These are phyloP conservation scores for Chanos chanos DNA, from an alignment of 2,797 vertebrate genomes.

Conservation along the genomic window DNA sequence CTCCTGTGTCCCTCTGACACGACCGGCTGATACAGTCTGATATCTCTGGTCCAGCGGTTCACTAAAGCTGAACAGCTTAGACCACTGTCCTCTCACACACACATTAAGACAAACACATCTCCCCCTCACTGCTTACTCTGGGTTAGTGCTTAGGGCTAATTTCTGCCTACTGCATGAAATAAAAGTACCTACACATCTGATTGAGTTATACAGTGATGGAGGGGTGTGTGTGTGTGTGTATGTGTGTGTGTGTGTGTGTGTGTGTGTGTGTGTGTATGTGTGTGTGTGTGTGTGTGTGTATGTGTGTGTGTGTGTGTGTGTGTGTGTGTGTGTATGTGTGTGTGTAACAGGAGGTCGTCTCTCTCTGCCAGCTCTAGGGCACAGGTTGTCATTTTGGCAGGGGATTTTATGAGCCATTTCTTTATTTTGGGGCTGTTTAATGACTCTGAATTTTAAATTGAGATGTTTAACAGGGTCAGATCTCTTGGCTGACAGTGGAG, in stretches of 20 bases:
- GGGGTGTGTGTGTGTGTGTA: not conserved
- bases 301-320: not conserved
- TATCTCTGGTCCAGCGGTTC: not conserved
- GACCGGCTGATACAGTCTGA: not conserved
- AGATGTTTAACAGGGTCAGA: constrained; percentile 52
- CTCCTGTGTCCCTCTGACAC: not conserved
- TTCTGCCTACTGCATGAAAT: constrained; percentile 3
- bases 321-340: not conserved
- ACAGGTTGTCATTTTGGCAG: constrained; percentile 26
- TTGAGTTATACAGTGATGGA: not conserved
- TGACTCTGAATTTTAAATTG: constrained; percentile 47
- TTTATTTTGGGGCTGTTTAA: constrained; percentile 47
- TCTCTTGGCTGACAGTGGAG: constrained; percentile 48
- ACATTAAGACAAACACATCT: not conserved
- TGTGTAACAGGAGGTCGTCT: not conserved
- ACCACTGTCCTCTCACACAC: constrained; percentile 2
- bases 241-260: not conserved
- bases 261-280: not conserved
- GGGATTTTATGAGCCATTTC: constrained; percentile 20
- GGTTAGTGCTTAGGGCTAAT: constrained; percentile 1
- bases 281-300: not conserved
- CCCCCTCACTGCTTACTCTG: not conserved
- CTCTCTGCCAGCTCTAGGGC: not conserved
- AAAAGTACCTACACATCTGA: not conserved
- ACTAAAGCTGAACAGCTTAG: not conserved